Percentiles rank a stretch among this genome's conserved stretches.
phyloP scores from a whole-genome alignment of 2,113 vertebrate genomes.

The Protobothrops flavoviridis region DNA sequence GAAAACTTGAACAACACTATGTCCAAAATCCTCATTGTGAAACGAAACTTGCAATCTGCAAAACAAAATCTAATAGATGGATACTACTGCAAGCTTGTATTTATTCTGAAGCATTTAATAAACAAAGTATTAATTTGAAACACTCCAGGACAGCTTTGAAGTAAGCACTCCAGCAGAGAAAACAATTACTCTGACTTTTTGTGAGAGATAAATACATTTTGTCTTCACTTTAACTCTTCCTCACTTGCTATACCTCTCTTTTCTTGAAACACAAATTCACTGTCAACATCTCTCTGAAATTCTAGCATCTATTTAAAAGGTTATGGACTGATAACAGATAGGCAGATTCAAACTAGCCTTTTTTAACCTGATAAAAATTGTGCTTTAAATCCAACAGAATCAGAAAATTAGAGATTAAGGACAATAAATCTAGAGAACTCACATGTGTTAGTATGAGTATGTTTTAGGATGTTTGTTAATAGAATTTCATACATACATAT shows the following conservation, averaged over 20 bases:
- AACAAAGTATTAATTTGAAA: conserved; percentile 53
- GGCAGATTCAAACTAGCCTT: neutral
- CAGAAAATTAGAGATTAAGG: neutral
- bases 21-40: neutral
- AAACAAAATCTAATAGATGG: conserved; percentile 33
- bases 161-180: conserved; percentile 45
- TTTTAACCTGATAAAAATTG: neutral
- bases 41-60: conserved; percentile 9
- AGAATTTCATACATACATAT: neutral
- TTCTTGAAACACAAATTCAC: conserved; percentile 26
- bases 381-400: neutral
- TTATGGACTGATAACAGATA: neutral
- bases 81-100: conserved; percentile 30
- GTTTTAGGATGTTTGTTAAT: neutral
- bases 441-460: neutral
- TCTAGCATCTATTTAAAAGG: neutral
- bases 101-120: conserved; percentile 56
- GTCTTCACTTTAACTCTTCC: conserved; percentile 34
- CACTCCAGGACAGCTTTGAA: conserved; percentile 31
- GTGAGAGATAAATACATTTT: conserved; percentile 31
- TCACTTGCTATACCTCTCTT: conserved; percentile 6
- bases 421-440: neutral
- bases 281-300: conserved; percentile 25
- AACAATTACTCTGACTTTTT: conserved; percentile 49
- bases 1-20: neutral